Evolutionary conservation across 1,140 invertebrate species (phyloP).

Genomic region (Ladona fulva): DNA sequence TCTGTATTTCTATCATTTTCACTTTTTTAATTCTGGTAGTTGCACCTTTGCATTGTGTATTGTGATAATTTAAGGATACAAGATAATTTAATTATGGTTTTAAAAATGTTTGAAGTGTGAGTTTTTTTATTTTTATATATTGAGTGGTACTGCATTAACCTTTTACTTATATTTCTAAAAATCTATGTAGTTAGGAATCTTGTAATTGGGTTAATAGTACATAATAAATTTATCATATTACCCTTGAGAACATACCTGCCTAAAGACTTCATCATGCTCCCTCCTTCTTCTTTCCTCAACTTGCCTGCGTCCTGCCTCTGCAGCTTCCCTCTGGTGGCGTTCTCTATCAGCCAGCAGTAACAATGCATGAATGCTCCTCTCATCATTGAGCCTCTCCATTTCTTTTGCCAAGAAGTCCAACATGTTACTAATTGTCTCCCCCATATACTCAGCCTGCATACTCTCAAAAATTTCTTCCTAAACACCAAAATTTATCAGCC

Average conservation of each 20-base stretch:
- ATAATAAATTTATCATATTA: slow-evolving; percentile 5
- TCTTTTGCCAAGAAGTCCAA: slow-evolving; percentile 68
- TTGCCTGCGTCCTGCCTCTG: slow-evolving; percentile 58
- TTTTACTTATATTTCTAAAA: too few relatives aligned
- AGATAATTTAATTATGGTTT: too few relatives aligned
- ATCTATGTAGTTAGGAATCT: too few relatives aligned
- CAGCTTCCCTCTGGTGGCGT: slow-evolving; percentile 55
- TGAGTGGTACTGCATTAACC: too few relatives aligned
- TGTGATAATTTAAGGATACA: too few relatives aligned
- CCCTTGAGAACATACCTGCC: slow-evolving; percentile 39
- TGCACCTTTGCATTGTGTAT: too few relatives aligned
- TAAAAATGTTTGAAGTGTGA: too few relatives aligned
- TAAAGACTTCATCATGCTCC: slow-evolving; percentile 69
- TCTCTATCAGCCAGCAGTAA: slow-evolving; percentile 56
- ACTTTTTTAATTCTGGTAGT: too few relatives aligned
- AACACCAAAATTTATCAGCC: too few relatives aligned
- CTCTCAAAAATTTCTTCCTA: background rate
- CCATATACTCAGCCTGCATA: slow-evolving; percentile 39
- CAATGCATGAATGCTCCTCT: slow-evolving; percentile 59
- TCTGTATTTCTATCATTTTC: too few relatives aligned
- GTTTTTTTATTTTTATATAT: too few relatives aligned
- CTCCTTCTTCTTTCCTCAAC: slow-evolving; percentile 51
- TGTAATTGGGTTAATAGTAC: too few relatives aligned
- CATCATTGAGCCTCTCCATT: slow-evolving; percentile 56
- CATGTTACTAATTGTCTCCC: slow-evolving; percentile 49